A percentile compares a stretch with the other conserved stretches of the same genome.
Conservation (phyloP, 2,113 vertebrate species). For the Xerus inauris region DNA sequence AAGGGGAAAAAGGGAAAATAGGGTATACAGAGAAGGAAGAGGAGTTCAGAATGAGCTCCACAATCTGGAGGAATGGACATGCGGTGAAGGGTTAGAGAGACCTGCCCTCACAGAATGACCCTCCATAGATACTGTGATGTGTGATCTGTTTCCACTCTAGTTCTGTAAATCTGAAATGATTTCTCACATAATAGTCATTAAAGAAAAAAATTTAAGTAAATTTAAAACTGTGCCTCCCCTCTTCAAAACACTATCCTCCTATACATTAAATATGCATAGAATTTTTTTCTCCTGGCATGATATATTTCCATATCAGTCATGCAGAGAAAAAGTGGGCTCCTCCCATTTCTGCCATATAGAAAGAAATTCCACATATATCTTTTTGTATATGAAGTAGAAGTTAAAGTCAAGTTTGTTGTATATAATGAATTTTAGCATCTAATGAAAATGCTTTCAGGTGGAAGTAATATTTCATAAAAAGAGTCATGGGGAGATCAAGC, state of each 20-base stretch:
- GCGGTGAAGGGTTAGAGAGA: background rate
- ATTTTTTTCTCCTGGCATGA: background rate
- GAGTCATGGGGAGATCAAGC: background rate
- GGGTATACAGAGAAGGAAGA: background rate
- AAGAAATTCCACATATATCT: background rate
- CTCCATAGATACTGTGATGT: background rate
- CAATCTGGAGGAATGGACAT: rapidly evolving
- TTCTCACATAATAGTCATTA: background rate
- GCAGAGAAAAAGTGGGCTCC: background rate
- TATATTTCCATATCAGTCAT: background rate
- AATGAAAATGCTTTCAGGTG: background rate
- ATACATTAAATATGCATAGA: background rate
- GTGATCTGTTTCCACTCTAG: background rate
- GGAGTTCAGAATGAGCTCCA: background rate
- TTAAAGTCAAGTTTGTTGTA: background rate
- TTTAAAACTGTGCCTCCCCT: background rate
- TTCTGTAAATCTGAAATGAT: background rate
- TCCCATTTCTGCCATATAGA: background rate
- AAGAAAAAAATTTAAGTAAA: background rate
- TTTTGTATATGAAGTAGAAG: background rate
- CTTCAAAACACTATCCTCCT: background rate
- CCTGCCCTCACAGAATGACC: background rate
- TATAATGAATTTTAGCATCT: background rate
- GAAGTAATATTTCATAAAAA: background rate
- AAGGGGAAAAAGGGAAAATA: background rate